Evolutionary conservation across 1,140 invertebrate genomes (phyloP), one percentile per base, ranked within the genome.

Genomic region (Aphelinus certus): DNA sequence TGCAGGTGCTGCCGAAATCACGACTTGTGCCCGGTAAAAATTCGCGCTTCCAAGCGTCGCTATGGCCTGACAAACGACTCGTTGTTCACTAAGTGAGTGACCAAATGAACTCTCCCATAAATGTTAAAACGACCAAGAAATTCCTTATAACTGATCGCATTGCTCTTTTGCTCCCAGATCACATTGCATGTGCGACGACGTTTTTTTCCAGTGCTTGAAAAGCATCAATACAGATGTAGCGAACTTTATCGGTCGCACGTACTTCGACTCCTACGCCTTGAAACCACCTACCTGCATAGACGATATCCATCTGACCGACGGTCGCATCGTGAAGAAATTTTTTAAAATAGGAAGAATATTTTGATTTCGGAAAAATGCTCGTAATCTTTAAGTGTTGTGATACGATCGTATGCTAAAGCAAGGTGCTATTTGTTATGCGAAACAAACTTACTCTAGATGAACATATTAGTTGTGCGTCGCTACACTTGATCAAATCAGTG

Each of bases 101-200:
- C 26, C 26, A 26, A 26, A 26, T 26, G 26, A 26, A 26, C 26
- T 26, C 26, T 0, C 26, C 26, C 26, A 26, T 26, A 0, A 26
- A 26, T 26, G 26, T 26, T 26, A 26, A 26, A 26, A 26, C 26
- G 26, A 26, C 26, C 26, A 26, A 26, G 26, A 26, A 26, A 26
- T 26, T 26, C 26, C 26, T 26, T 10, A 61, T 55, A 55, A 5
- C 5, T 55, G 53, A 55, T 7, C 53, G 10, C 10, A 26, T 26
- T n/a, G 42, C 1, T 60, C 42, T 60, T 66, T 55, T 43, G 78
- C 83, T 53, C 82, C 90, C 89, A 88, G 96, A 92, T 58, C 86
- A n/a, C 95, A 96, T 82, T 97, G 96, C 83, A 89, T 89, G 10
- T 97, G 96, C 84, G 95, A 97, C 82, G 91, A 94, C 70, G 91